Conservation (phyloP, 2,113 vertebrate species). For the Chloropsis hardwickii region DNA sequence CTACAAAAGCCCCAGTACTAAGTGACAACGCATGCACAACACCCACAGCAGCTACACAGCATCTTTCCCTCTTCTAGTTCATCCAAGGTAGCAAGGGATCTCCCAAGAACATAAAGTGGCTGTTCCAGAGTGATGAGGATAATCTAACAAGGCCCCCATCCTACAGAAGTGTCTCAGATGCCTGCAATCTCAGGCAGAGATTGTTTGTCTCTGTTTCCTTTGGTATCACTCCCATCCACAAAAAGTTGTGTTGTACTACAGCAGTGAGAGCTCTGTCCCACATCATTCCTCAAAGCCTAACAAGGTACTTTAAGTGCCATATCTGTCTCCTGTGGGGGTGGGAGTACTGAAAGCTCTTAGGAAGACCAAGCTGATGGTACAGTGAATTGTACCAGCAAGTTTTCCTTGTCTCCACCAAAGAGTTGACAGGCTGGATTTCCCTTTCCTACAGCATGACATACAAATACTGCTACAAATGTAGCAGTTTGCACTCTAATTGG, state of each 20-base stretch:
- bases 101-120: neutral
- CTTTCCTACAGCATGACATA: neutral
- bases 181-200: neutral
- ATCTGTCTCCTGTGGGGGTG: neutral
- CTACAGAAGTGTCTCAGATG: neutral
- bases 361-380: neutral
- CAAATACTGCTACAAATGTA: neutral
- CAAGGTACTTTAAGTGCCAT: neutral
- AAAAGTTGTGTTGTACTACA: neutral
- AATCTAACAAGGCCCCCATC: neutral
- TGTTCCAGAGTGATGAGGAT: neutral
- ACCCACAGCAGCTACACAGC: neutral
- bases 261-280: neutral
- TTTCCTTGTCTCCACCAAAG: neutral
- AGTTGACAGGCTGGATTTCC: neutral
- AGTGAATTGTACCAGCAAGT: neutral
- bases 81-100: neutral
- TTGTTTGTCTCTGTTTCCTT: neutral
- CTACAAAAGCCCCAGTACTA: neutral
- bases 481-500: neutral
- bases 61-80: neutral
- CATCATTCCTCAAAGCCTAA: neutral
- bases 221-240: neutral
- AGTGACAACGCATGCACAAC: accelerated
- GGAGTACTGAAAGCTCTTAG: neutral